These are phyloP conservation scores for Hipposideros armiger DNA, from an alignment of 2,113 vertebrate species.

Conservation along the genomic window DNA sequence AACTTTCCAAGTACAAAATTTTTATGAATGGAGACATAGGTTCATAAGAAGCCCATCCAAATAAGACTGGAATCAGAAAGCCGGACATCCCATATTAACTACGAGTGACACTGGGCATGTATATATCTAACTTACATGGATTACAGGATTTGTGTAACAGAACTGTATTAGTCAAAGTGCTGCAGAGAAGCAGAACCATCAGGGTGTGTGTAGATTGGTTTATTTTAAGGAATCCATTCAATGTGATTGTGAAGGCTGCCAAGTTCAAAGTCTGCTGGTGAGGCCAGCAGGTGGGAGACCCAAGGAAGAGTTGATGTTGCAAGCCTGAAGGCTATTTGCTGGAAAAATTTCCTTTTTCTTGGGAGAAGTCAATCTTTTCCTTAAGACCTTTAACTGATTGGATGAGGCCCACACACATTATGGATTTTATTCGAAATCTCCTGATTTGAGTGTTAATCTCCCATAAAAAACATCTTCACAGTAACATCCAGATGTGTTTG, in stretches of 20 bases:
- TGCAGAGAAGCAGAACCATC: background rate
- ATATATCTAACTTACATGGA: background rate
- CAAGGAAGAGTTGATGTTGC: background rate
- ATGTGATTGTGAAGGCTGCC: background rate
- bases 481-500: background rate
- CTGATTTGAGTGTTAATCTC: background rate
- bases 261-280: background rate
- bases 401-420: background rate
- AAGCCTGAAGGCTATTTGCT: background rate
- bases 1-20: background rate
- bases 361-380: background rate
- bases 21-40: constrained; percentile 23
- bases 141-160: background rate
- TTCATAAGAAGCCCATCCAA: background rate
- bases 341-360: background rate
- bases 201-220: background rate
- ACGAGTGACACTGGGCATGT: background rate
- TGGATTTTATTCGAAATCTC: background rate
- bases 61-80: background rate
- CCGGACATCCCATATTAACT: background rate
- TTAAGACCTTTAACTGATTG: background rate
- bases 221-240: background rate
- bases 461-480: background rate
- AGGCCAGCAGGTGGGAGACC: background rate
- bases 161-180: background rate